A percentile compares a stretch with the other conserved stretches of the same genome.
These are phyloP conservation scores for Drosophila prostipennis DNA, from an alignment of 2,888 invertebrate species.

Conservation along the genomic window DNA sequence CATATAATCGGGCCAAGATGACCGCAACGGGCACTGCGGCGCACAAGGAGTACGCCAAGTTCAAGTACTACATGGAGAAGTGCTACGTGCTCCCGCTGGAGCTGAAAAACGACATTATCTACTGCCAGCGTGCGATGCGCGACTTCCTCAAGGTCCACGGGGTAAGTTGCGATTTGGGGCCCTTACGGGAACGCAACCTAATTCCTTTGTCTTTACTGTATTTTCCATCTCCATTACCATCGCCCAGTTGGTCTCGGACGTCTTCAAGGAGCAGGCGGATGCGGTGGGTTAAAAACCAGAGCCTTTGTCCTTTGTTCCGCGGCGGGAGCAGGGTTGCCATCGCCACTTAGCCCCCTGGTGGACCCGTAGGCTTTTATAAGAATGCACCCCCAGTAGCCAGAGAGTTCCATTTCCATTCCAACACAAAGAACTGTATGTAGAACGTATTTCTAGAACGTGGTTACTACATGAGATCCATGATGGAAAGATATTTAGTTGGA, in stretches of 20 bases:
- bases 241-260: constrained; percentile 76
- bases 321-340: neutral
- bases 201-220: neutral
- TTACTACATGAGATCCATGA: too few species aligned
- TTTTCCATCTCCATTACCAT: too few species aligned
- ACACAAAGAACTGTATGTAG: constrained; percentile 5
- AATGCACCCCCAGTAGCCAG: neutral
- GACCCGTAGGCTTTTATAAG: neutral
- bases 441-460: neutral
- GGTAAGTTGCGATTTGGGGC: constrained; percentile 61
- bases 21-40: neutral
- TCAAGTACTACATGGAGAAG: constrained; percentile 74
- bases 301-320: constrained; percentile 1
- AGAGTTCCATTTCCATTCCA: neutral
- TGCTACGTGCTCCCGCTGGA: constrained; percentile 80
- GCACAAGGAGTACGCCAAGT: constrained; percentile 25
- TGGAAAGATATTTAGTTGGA: too few species aligned
- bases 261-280: constrained; percentile 76
- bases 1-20: constrained; percentile 20
- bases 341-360: neutral
- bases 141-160: constrained; percentile 82
- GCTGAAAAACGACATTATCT: constrained; percentile 82
- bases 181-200: neutral
- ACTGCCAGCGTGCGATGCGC: constrained; percentile 82
- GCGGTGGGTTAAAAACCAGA: constrained; percentile 67